Base-by-base conservation (phyloP, 2,113 vertebrate species). In the Menidia beryllina region DNA sequence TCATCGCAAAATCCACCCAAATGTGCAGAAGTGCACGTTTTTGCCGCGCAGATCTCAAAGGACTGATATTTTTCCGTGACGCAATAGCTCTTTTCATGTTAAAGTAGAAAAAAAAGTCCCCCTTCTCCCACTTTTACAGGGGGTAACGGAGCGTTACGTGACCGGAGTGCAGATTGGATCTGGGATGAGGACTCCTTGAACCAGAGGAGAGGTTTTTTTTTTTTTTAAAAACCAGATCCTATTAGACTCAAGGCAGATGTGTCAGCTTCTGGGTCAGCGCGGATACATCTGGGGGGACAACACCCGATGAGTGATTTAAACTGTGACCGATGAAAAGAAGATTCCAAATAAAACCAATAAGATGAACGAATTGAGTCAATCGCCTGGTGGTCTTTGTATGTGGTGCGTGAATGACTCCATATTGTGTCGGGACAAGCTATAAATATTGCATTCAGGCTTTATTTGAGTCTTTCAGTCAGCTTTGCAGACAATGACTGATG, bases 41-140 rank as follows among this genome's bases (percentile, higher is more conserved):
- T 75, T 82, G 65, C 73, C 71, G 77, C 81, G 38, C 54, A 57
- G 68, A 86, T 81, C 65, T 80, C 76, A 66, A 71, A 83, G 80
- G 85, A 69, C 54, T 52, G 71, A 83, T n/a, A n/a, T 88, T 88
- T 91, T 94, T 94, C 92, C 93, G 92, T 94, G 93, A 94, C 93
- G 92, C 87, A 91, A 92, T 80, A 88, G 84, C 56, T 87, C 91
- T 88, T 93, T 94, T 93, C 89, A 93, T 81, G 80, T 77, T 77
- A 75, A 80, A 77, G 20, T 47, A 51, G 47, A 38, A 36, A 21
- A 7, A 4, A 14, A 67, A 80, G 77, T 63, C 81, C 64, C 87
- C 86, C 78, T 73, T 72, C 69, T 69, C 70, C 65, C 61, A 81
- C 82, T 84, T 85, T 72, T 73, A 73, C 74, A 86, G 57, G 84